Percentiles rank a stretch among this genome's conserved stretches.
phyloP scores from a whole-genome alignment of 37 sponge, comb jelly and placozoan species.

The Oopsacas minuta region DNA sequence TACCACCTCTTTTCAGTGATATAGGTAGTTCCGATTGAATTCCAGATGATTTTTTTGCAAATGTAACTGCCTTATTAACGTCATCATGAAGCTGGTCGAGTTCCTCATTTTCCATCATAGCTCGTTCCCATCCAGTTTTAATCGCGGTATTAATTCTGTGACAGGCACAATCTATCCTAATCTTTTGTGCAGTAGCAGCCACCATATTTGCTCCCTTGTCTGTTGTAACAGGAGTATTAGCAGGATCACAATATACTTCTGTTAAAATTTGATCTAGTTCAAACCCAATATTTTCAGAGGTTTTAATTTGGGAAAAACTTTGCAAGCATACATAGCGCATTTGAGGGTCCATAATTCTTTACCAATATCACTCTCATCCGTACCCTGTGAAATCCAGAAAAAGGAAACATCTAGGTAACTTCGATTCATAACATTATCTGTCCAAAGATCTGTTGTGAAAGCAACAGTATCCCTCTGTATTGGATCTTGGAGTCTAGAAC shows the following conservation, averaged over 20 bases:
- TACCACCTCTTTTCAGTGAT: not conserved
- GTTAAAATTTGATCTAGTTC: slow-evolving; percentile 19
- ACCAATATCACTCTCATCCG: not conserved
- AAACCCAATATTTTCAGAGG: slow-evolving; percentile 13
- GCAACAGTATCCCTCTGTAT: slow-evolving; percentile 16
- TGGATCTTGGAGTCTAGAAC: slow-evolving; percentile 17
- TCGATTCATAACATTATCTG: not conserved
- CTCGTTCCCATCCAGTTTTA: slow-evolving; percentile 19
- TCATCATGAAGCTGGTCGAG: slow-evolving; percentile 3
- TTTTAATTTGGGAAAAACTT: slow-evolving; percentile 6
- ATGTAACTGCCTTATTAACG: slow-evolving; percentile 19
- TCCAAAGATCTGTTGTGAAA: slow-evolving; percentile 17
- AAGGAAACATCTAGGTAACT: slow-evolving; percentile 19
- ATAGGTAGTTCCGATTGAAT: slow-evolving; percentile 18
- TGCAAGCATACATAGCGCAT: slow-evolving; percentile 16
- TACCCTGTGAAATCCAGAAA: slow-evolving; percentile 17
- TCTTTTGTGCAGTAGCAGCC: slow-evolving; percentile 19
- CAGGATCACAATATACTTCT: not conserved
- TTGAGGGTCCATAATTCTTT: slow-evolving; percentile 19
- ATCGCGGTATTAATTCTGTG: slow-evolving; percentile 17
- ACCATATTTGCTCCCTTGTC: slow-evolving; percentile 18
- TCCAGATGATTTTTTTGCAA: slow-evolving; percentile 18
- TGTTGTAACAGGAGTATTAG: slow-evolving; percentile 17
- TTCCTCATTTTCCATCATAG: slow-evolving; percentile 14
- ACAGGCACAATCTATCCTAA: slow-evolving; percentile 9